Evolutionary conservation across 2,797 vertebrate genomes (phyloP).

Genomic region (Myotis findleyi): DNA sequence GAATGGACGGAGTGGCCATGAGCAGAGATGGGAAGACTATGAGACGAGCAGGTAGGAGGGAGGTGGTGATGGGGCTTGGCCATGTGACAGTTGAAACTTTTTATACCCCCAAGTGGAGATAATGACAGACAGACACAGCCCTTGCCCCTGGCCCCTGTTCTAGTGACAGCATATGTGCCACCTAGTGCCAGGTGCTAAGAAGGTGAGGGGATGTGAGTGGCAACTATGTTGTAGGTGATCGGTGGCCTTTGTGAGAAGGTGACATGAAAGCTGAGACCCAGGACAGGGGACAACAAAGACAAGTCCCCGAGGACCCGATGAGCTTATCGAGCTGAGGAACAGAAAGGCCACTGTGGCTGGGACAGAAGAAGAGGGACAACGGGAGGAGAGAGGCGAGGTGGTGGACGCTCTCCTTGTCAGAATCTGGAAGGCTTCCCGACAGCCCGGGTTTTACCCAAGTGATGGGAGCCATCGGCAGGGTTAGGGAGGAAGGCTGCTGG

Average conservation of each 20-base stretch:
- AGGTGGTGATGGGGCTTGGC: not conserved
- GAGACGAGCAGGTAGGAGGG: not conserved
- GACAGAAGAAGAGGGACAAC: not conserved
- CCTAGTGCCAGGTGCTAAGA: rapidly evolving
- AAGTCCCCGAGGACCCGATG: not conserved
- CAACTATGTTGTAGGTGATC: rapidly evolving
- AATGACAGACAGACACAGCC: rapidly evolving
- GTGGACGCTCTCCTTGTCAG: rapidly evolving
- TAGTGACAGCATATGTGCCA: not conserved
- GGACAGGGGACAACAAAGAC: not conserved
- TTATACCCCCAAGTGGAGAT: not conserved
- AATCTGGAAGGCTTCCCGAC: rapidly evolving
- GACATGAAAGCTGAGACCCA: not conserved
- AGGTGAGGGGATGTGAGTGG: rapidly evolving
- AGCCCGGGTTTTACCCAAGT: not conserved
- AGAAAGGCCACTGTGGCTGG: too few species aligned
- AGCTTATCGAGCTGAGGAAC: not conserved
- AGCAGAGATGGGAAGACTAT: too few species aligned
- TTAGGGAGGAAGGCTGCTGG: not conserved
- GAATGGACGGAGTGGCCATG: rapidly evolving
- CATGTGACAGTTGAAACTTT: not conserved
- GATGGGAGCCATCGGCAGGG: not conserved
- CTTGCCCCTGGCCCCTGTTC: not conserved
- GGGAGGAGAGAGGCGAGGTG: rapidly evolving
- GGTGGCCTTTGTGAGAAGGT: not conserved